These are phyloP conservation scores for Latrodectus hesperus DNA, from an alignment of 2,888 invertebrate species.

Conservation along the genomic window DNA sequence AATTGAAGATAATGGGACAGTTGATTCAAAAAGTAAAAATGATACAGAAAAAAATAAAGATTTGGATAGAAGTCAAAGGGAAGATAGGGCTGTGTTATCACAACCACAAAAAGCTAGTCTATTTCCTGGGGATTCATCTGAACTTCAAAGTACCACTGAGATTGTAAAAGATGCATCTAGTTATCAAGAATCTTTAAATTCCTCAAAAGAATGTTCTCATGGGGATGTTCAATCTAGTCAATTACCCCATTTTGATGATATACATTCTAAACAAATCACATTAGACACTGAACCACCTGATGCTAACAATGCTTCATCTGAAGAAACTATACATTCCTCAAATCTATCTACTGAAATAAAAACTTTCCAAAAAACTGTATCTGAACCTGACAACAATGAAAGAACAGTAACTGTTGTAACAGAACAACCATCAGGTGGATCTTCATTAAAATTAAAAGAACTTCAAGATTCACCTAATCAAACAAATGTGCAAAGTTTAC, in stretches of 20 bases:
- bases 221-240: background rate
- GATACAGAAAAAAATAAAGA: background rate
- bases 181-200: background rate
- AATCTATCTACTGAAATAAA: background rate
- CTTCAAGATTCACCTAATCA: slow-evolving; percentile 3
- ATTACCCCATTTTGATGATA: background rate
- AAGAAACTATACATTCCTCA: background rate
- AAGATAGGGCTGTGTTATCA: slow-evolving; percentile 52
- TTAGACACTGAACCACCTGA: background rate
- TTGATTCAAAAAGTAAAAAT: slow-evolving; percentile 24
- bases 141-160: background rate
- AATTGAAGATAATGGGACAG: slow-evolving; percentile 7
- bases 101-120: slow-evolving; percentile 60
- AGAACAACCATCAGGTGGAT: slow-evolving; percentile 28
- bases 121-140: slow-evolving; percentile 48
- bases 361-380: background rate
- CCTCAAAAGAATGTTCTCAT: background rate
- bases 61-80: slow-evolving; percentile 7
- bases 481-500: background rate
- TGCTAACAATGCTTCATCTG: background rate
- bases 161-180: background rate
- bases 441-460: background rate
- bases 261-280: background rate
- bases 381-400: slow-evolving; percentile 2
- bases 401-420: slow-evolving; percentile 7